Base-by-base conservation (phyloP, 2,113 vertebrate genomes). In the Apodemus sylvaticus region DNA sequence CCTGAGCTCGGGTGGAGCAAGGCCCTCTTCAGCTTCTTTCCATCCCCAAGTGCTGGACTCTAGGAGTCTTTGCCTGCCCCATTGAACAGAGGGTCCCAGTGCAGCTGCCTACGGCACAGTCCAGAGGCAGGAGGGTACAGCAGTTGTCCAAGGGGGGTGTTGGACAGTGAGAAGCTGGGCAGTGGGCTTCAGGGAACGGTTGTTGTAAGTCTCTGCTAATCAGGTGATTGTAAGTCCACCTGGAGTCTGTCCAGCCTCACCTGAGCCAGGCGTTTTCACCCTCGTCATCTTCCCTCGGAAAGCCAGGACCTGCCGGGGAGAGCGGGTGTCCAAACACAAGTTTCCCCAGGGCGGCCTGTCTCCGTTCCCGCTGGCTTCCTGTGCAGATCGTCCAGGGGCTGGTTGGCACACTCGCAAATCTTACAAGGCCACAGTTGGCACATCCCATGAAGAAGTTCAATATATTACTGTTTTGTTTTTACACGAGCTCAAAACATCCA, bases 401-500 rank as follows among this genome's bases (percentile, higher is more conserved):
- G 64, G 97, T 55, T 86, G 78, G 90, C 60, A 97, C 91, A 70
- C 77, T 96, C 97, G 95, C 96, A 22, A 96, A 70, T 94, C 96
- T 98, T 96, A 97, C 55, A 94, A 97, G 96, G 98, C 98, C 98
- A 77, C 94, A 95, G 93, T 86, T 97, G 97, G 90, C 96, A 60
- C 86, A 97, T 98, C 92, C 98, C 97, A 88, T 97, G 98, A 98
- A 98, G 98, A 98, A 98, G 97, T 98, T 99, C 99, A 99, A 99
- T 99, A 99, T 99, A 99, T 99, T 99, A 99, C 99, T 99, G 99
- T 98, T 98, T 99, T 98, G 98, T 98, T 99, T 98, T 98, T 98
- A 98, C 98, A 98, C 98, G 98, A 98, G 95, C 98, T 97, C 77
- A 97, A 96, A 99, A 99, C 98, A 98, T 99, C 99, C 97, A 99